Evolutionary conservation across 1,140 invertebrate species (phyloP).

Genomic region (Drosophila orosa): DNA sequence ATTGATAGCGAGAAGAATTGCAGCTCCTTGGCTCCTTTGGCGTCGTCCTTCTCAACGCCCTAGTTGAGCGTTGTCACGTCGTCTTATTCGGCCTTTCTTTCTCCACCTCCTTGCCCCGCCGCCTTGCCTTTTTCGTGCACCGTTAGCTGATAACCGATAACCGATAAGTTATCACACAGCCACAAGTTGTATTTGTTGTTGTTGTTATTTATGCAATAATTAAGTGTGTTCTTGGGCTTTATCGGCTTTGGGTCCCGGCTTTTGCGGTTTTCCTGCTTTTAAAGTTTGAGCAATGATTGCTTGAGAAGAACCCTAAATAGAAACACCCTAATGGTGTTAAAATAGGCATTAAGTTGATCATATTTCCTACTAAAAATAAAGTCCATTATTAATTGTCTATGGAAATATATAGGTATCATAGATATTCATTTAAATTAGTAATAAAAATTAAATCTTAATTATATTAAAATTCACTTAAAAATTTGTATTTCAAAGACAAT

Average conservation of each 20-base stretch:
- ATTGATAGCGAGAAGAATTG: constrained; percentile 9
- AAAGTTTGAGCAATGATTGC: constrained; percentile 12
- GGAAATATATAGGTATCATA: too few relatives aligned
- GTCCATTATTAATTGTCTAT: neutral
- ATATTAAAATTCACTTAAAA: neutral
- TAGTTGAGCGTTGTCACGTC: constrained; percentile 56
- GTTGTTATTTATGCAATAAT: constrained; percentile 37
- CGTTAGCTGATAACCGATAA: constrained; percentile 36
- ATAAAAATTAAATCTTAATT: neutral
- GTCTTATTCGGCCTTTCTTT: constrained; percentile 18
- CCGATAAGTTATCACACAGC: constrained; percentile 36
- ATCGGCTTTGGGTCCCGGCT: constrained; percentile 13
- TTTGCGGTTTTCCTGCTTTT: neutral
- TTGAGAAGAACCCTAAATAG: neutral
- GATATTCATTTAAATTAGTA: neutral
- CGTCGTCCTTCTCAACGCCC: constrained; percentile 4
- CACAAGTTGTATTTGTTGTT: constrained; percentile 25
- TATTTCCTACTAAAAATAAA: neutral
- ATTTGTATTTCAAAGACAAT: neutral
- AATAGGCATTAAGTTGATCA: neutral
- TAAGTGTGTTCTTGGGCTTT: constrained; percentile 38
- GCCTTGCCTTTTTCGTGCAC: constrained; percentile 10
- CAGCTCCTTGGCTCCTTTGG: neutral
- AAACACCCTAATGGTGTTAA: neutral
- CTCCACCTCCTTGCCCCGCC: constrained; percentile 7